A percentile compares a stretch with the other conserved stretches of the same genome.
phyloP scores from a whole-genome alignment of 2,113 vertebrate species.

The Muntiacus reevesi region DNA sequence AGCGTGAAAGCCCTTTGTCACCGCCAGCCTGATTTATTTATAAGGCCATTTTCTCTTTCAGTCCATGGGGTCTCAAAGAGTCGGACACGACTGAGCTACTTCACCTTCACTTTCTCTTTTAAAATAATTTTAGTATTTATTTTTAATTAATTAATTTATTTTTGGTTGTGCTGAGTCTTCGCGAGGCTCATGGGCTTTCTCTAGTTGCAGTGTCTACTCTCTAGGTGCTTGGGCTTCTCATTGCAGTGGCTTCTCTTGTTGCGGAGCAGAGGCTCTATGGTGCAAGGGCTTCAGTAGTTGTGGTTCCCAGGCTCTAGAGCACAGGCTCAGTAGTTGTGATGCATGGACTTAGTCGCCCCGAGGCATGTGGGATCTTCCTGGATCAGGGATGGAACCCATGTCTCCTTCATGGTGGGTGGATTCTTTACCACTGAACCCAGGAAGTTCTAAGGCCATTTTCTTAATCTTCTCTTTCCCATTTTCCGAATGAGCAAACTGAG shows the following conservation, averaged over 20 bases:
- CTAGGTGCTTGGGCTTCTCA: neutral
- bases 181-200: neutral
- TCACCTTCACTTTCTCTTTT: neutral
- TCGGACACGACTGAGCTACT: neutral
- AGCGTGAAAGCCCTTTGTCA: neutral
- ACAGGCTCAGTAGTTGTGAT: neutral
- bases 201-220: neutral
- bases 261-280: no score
- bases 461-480: neutral
- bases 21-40: neutral
- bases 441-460: neutral
- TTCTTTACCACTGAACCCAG: neutral
- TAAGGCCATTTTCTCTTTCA: neutral
- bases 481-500: conserved; percentile 11
- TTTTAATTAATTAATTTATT: neutral
- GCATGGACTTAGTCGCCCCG: neutral
- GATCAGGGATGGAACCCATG: neutral
- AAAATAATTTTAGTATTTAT: neutral
- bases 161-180: neutral
- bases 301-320: neutral
- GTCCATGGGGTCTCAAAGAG: neutral
- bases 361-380: neutral
- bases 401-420: neutral
- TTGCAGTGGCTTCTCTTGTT: neutral
- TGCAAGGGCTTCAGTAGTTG: no score